These are phyloP conservation scores for Rutilus rutilus DNA, from an alignment of 2,113 vertebrate species.

Conservation along the genomic window DNA sequence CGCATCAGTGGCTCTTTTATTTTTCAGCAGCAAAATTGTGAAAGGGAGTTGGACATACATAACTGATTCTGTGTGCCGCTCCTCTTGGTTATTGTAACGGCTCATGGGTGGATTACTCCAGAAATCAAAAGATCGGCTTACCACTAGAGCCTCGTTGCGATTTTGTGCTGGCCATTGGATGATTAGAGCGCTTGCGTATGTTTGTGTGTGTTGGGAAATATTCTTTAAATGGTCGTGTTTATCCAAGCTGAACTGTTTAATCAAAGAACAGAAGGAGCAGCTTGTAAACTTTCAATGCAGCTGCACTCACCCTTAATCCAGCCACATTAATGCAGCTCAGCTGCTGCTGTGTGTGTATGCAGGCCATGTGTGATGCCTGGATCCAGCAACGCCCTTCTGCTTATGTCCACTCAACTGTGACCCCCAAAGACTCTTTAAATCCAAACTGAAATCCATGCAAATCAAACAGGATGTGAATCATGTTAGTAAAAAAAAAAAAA, in stretches of 20 bases:
- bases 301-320: constrained; percentile 52
- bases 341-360: constrained; percentile 13
- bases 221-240: constrained; percentile 42
- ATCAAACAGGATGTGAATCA: constrained; percentile 39
- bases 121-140: constrained; percentile 47
- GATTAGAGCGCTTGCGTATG: background rate
- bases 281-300: constrained; percentile 59
- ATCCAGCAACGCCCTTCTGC: constrained; percentile 1
- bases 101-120: constrained; percentile 37
- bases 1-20: constrained; percentile 29
- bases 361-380: constrained; percentile 24
- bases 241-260: constrained; percentile 57
- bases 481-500: constrained; percentile 17
- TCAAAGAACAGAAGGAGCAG: constrained; percentile 51
- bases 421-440: constrained; percentile 44
- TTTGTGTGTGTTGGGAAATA: constrained; percentile 11
- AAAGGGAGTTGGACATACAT: constrained; percentile 16
- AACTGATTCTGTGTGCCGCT: constrained; percentile 1
- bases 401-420: constrained; percentile 40
- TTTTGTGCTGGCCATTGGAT: background rate
- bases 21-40: constrained; percentile 11
- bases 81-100: constrained; percentile 20
- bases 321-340: constrained; percentile 53
- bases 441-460: constrained; percentile 48
- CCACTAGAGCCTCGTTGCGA: background rate